phyloP scores from a whole-genome alignment of 1,140 invertebrate genomes.

The Drosophila rufa region DNA sequence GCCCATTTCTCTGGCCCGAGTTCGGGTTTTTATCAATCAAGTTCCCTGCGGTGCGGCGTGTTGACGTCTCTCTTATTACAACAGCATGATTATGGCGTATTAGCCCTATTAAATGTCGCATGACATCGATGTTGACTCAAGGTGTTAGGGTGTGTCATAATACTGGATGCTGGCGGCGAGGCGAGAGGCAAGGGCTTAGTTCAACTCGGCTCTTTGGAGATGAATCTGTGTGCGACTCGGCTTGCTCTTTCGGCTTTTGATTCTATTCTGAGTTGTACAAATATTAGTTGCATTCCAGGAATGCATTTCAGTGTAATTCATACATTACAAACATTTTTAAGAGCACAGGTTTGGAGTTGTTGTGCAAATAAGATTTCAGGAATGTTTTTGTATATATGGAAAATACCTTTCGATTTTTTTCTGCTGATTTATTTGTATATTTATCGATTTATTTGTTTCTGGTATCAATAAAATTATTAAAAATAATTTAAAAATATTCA shows the following conservation, averaged over 20 bases:
- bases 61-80: slow-evolving; percentile 82
- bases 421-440: too few species aligned
- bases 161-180: slow-evolving; percentile 22
- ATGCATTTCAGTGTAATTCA: neutral
- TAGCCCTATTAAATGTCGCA: slow-evolving; percentile 71
- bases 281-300: slow-evolving; percentile 8
- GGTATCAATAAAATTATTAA: neutral
- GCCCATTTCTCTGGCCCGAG: slow-evolving; percentile 17
- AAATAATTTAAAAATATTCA: neutral
- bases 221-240: neutral
- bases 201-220: slow-evolving; percentile 7
- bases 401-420: too few species aligned
- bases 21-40: slow-evolving; percentile 70
- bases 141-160: slow-evolving; percentile 69
- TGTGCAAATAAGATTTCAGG: too few species aligned
- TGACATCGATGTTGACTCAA: slow-evolving; percentile 62
- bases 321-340: neutral
- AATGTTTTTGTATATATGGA: too few species aligned
- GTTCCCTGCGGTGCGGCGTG: slow-evolving; percentile 75
- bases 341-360: too few species aligned
- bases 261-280: slow-evolving; percentile 1
- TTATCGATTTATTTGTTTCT: too few species aligned
- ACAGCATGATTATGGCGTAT: slow-evolving; percentile 78
- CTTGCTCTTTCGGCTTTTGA: neutral
- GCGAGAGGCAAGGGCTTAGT: slow-evolving; percentile 7